Percentiles rank a stretch among this genome's conserved stretches.
Evolutionary conservation across 2,797 vertebrate species (phyloP).

Genomic region (Hoplostethus mediterraneus): DNA sequence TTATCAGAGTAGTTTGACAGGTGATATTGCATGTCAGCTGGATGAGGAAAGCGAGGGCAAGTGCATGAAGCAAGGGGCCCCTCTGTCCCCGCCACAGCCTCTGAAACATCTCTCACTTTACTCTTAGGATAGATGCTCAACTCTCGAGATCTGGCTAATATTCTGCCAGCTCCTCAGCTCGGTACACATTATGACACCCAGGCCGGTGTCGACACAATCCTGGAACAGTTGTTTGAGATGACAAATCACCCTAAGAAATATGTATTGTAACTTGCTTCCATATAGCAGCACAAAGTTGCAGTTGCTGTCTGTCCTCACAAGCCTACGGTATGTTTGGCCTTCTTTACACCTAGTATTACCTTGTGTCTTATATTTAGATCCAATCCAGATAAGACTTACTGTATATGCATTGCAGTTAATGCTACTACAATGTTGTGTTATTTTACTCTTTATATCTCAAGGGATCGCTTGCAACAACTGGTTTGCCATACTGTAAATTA

Average conservation of each 20-base stretch:
- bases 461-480: too few species aligned
- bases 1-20: conserved; percentile 91
- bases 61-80: conserved; percentile 69
- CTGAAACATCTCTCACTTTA: conserved; percentile 92
- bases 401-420: neutral
- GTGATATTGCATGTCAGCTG: conserved; percentile 96
- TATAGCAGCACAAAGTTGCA: conserved; percentile 33
- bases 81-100: conserved; percentile 55
- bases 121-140: conserved; percentile 85
- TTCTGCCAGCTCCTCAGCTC: conserved; percentile 84
- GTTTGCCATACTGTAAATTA: too few species aligned
- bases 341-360: conserved; percentile 21
- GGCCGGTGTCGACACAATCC: conserved; percentile 82
- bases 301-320: conserved; percentile 19
- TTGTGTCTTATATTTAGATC: conserved; percentile 5
- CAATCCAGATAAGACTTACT: conserved; percentile 14
- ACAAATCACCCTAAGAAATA: conserved; percentile 62
- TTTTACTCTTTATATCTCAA: too few species aligned
- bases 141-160: conserved; percentile 89
- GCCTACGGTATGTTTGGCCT: conserved; percentile 12
- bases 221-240: conserved; percentile 63
- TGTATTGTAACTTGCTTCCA: conserved; percentile 28
- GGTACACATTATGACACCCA: conserved; percentile 85
- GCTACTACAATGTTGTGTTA: too few species aligned
- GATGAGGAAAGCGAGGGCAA: conserved; percentile 72